phyloP scores from a whole-genome alignment of 2,888 invertebrate species.

The Heliconius sara region DNA sequence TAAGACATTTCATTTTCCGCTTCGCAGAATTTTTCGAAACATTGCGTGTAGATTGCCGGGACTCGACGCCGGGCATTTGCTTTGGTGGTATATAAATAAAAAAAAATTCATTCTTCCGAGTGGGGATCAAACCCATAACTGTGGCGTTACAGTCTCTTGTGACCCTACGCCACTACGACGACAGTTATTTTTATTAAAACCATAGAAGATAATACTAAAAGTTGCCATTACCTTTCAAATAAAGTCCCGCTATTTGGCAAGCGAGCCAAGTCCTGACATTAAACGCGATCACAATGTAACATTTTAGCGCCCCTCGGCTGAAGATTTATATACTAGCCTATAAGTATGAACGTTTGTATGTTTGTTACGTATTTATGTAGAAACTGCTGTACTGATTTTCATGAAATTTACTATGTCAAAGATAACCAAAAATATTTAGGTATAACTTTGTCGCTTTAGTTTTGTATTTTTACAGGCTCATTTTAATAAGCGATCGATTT shows the following conservation, averaged over 20 bases:
- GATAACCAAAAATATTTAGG: not conserved
- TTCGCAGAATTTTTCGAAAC: no score
- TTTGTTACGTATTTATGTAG: not conserved
- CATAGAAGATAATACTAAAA: constrained; percentile 2
- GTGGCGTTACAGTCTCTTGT: no score
- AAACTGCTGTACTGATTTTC: not conserved
- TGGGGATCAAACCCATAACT: no score
- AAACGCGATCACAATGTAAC: constrained; percentile 36
- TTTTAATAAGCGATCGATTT: no score
- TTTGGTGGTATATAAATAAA: no score
- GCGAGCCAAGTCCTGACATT: constrained; percentile 47
- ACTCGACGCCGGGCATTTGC: not conserved
- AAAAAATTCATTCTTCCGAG: no score
- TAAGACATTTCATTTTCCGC: not conserved
- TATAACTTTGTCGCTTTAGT: not conserved
- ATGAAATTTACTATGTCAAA: not conserved
- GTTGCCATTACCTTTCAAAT: constrained; percentile 12
- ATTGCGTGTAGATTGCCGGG: not conserved
- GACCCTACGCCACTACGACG: no score
- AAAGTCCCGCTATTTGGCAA: constrained; percentile 47
- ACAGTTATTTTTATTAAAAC: not conserved
- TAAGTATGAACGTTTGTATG: not conserved
- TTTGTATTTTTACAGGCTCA: not conserved
- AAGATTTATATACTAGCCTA: not conserved
- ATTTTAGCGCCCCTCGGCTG: constrained; percentile 33